Base-by-base conservation (phyloP, 1,140 invertebrate species). In the Lanistes nyassanus region DNA sequence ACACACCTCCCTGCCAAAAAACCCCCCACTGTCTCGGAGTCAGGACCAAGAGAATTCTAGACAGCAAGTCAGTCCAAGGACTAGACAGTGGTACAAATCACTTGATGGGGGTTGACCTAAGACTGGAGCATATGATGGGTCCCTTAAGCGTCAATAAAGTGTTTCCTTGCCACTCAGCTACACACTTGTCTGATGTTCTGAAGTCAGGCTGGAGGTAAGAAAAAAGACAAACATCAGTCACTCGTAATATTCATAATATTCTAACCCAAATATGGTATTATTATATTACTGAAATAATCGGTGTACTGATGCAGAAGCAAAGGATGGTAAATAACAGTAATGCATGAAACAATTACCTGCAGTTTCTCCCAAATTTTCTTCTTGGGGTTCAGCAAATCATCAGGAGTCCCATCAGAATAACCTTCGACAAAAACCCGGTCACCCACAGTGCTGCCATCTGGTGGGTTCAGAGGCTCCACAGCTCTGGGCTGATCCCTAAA, bases 151-250 rank as follows among this genome's bases (percentile, higher is more conserved):
- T 95, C 34, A 94, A 83, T 74, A 97, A 90, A 81, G 91, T 90
- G 90, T 94, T 94, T 19, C 93, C 94, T 89, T 94, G 93, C 96
- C 96, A 98, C 76, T 94, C 92, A 68, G 94, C 95, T 79, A 93
- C 88, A 74, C 94, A 92, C 26, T 92, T 91, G n/a, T 87, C 87
- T 87, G 94, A 94, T n/a, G 94, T 94, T 87, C 94, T 92, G 39
- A 97, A 90, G 90, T 97, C 95, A 71, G 91, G 90, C 91, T 93
- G 83, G 66, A 89, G 87, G 80, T 65, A 84, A 80, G 68, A 76
- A 74, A 76, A 77, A 74, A 70, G 26, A 62, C 75, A 67, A 56
- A 37, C 36, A 67, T 21, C 37, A 51, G 13, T 29, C 42, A n/a
- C 19, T 36, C 36, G 26, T 34, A 56, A 37, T 60, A 64, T 6